These are phyloP conservation scores for Macrocentrus cingulum DNA, from an alignment of 1,140 invertebrate genomes.

Conservation along the genomic window DNA sequence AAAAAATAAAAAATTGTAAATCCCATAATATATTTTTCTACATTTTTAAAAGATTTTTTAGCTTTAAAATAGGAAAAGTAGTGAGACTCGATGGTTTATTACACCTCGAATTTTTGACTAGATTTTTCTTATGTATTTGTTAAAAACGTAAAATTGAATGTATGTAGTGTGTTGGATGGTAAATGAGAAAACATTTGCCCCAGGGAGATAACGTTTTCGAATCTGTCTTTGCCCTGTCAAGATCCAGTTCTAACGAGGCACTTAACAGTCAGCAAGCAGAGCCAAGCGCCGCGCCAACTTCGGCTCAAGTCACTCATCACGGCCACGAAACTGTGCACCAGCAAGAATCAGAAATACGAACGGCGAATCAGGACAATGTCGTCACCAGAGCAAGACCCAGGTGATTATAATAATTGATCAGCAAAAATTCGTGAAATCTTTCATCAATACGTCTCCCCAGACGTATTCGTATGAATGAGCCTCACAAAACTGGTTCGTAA, in stretches of 20 bases:
- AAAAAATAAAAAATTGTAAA: too few species aligned
- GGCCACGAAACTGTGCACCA: conserved; percentile 14
- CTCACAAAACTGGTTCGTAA: conserved; percentile 35
- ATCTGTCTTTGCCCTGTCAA: conserved; percentile 18
- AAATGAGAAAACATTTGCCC: conserved; percentile 5
- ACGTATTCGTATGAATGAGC: conserved; percentile 1
- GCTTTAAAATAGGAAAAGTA: too few species aligned
- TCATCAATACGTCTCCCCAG: too few species aligned
- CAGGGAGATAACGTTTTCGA: conserved; percentile 5
- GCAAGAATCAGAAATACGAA: conserved; percentile 31
- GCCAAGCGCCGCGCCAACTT: conserved; percentile 26
- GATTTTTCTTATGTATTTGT: too few species aligned
- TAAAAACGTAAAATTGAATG: too few species aligned
- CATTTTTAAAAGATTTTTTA: too few species aligned
- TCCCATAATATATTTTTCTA: too few species aligned
- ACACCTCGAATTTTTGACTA: too few species aligned
- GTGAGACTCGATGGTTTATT: neutral
- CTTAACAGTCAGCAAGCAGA: conserved; percentile 42
- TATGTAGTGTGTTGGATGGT: neutral
- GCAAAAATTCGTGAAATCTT: neutral
- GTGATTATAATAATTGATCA: conserved; percentile 31
- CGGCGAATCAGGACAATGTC: conserved; percentile 33
- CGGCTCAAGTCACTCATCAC: conserved; percentile 33
- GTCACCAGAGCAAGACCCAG: conserved; percentile 36
- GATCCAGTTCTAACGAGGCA: conserved; percentile 32